Conservation (phyloP, 2,113 vertebrate species). For the Oncorhynchus keta region DNA sequence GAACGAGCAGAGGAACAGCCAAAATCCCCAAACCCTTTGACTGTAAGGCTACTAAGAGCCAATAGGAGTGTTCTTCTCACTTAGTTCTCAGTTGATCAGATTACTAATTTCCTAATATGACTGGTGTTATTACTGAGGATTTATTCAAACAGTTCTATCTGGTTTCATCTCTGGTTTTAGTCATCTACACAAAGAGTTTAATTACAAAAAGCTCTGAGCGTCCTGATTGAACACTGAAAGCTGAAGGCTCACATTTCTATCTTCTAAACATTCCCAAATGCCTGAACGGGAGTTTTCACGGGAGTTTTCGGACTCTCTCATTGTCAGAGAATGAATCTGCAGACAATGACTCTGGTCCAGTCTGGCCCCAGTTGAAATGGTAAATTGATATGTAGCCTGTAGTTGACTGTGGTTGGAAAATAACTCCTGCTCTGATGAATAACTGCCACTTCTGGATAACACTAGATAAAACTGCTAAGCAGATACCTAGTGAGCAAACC, state of each 20-base stretch:
- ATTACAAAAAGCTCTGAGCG: neutral
- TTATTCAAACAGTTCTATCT: conserved; percentile 17
- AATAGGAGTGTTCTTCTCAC: conserved; percentile 14
- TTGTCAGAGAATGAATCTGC: conserved; percentile 35
- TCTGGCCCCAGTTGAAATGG: neutral
- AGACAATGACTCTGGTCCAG: conserved; percentile 33
- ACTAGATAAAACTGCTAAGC: neutral
- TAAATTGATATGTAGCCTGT: no score
- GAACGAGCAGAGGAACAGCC: conserved; percentile 1
- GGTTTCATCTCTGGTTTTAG: conserved; percentile 21
- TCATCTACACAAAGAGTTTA: conserved; percentile 6
- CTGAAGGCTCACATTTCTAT: conserved; percentile 9
- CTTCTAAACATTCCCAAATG: conserved; percentile 13
- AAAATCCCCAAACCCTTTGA: conserved; percentile 20
- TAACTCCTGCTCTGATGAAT: neutral
- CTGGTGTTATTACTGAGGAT: neutral
- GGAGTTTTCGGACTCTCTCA: conserved; percentile 12
- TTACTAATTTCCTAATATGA: conserved; percentile 39
- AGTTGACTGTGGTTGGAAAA: no score
- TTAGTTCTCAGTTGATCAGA: neutral
- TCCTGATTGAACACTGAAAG: conserved; percentile 12
- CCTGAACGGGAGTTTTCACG: conserved; percentile 14
- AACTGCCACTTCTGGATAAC: neutral
- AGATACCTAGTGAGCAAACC: neutral
- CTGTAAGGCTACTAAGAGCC: neutral